phyloP scores from a whole-genome alignment of 2,888 invertebrate species.

The Orthonevra nobilis region DNA sequence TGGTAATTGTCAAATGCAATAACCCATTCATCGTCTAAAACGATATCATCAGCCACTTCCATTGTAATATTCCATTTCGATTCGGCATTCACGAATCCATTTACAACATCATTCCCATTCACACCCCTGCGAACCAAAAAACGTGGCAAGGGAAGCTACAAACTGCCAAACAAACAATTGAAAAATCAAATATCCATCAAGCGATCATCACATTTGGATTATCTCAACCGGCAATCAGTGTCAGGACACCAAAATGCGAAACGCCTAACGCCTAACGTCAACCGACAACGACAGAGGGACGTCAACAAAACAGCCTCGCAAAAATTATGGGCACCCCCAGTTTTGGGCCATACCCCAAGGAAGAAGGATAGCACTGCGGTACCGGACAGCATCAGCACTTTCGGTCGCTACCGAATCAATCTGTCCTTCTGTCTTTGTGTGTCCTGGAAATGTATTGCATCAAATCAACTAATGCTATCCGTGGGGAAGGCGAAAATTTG shows the following conservation, averaged over 20 bases:
- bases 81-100: conserved; percentile 56
- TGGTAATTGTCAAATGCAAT: conserved; percentile 42
- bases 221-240: conserved; percentile 72
- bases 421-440: conserved; percentile 49
- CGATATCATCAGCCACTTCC: conserved; percentile 46
- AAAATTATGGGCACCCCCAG: conserved; percentile 29
- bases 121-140: background rate
- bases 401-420: conserved; percentile 54
- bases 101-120: conserved; percentile 41
- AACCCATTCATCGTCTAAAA: conserved; percentile 44
- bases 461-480: conserved; percentile 70
- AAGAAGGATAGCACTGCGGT: too few relatives aligned
- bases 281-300: conserved; percentile 24
- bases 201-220: conserved; percentile 72
- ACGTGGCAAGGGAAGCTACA: conserved; percentile 54
- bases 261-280: conserved; percentile 16
- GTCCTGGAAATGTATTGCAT: conserved; percentile 64
- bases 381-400: conserved; percentile 1
- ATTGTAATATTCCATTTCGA: conserved; percentile 66
- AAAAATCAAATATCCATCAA: conserved; percentile 72
- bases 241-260: conserved; percentile 56
- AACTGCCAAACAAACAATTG: conserved; percentile 70
- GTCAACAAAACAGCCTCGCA: conserved; percentile 47
- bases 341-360: too few relatives aligned
- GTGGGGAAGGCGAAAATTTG: conserved; percentile 65